Evolutionary conservation across 2,113 vertebrate genomes (phyloP).

Genomic region (Cynopterus brachyotis): DNA sequence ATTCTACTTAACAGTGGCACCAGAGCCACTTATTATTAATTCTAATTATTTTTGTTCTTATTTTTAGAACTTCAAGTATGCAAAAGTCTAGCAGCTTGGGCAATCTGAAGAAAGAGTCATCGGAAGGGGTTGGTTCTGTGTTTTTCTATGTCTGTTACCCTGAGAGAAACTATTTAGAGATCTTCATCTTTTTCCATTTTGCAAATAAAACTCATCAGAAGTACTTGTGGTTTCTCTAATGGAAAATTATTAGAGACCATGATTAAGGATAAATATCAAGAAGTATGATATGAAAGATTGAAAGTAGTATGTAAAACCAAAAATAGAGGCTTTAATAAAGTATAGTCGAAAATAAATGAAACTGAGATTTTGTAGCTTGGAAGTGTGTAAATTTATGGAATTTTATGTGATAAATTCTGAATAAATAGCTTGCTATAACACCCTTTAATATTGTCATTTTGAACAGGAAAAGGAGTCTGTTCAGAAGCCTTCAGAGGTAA

Average conservation of each 20-base stretch:
- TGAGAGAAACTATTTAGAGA: slow-evolving; percentile 9
- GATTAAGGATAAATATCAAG: background rate
- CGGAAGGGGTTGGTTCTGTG: slow-evolving; percentile 85
- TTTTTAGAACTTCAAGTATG: slow-evolving; percentile 83
- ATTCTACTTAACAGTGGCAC: background rate
- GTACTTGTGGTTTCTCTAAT: background rate
- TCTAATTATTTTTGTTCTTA: slow-evolving; percentile 47
- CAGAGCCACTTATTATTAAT: slow-evolving; percentile 25
- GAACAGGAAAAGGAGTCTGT: slow-evolving; percentile 80
- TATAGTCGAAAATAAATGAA: background rate
- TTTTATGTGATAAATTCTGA: background rate
- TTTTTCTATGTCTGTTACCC: slow-evolving; percentile 7
- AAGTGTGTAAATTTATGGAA: background rate
- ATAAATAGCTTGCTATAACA: background rate
- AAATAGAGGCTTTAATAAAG: background rate
- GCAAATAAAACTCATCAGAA: background rate
- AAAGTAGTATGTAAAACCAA: background rate
- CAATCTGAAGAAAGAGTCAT: slow-evolving; percentile 85
- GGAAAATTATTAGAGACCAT: background rate
- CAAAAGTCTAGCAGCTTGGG: slow-evolving; percentile 87
- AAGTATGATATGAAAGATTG: background rate
- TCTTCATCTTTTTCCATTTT: slow-evolving; percentile 31
- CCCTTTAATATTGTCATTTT: slow-evolving; percentile 47
- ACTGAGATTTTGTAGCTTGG: background rate
- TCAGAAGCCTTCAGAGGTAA: slow-evolving; percentile 85